Evolutionary conservation across 1,140 invertebrate species (phyloP).

Genomic region (Drosophila saltans): DNA sequence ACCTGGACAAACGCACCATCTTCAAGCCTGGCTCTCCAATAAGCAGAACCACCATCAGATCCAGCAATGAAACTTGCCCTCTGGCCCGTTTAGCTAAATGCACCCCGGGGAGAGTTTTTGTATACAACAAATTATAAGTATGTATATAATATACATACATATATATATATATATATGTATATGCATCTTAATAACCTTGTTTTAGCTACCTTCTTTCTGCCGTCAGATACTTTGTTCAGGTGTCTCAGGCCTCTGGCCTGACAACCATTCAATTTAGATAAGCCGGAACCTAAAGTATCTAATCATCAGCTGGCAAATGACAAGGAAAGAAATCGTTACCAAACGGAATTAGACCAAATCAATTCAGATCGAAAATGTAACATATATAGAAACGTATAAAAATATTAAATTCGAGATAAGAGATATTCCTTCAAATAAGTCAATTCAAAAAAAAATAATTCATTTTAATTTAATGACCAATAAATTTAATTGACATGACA

Average conservation of each 20-base stretch:
- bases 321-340: no score
- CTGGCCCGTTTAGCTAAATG: constrained; percentile 70
- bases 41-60: no score
- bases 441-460: no score
- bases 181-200: constrained; percentile 21
- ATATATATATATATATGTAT: constrained; percentile 32
- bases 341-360: no score
- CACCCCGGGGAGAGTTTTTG: constrained; percentile 70
- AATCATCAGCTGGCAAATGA: no score
- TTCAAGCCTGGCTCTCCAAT: not conserved
- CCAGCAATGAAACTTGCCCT: constrained; percentile 16
- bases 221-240: not conserved
- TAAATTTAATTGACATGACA: no score
- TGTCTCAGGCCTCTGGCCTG: not conserved
- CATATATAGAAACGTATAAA: no score
- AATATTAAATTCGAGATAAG: no score
- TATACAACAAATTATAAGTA: constrained; percentile 60
- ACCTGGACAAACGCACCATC: constrained; percentile 17
- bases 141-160: constrained; percentile 41
- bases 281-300: not conserved
- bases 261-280: constrained; percentile 3
- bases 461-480: no score
- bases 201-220: not conserved
- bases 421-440: no score
- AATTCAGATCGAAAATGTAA: no score